Conservation (phyloP, 2,797 vertebrate species). For the Austrolebias charrua region DNA sequence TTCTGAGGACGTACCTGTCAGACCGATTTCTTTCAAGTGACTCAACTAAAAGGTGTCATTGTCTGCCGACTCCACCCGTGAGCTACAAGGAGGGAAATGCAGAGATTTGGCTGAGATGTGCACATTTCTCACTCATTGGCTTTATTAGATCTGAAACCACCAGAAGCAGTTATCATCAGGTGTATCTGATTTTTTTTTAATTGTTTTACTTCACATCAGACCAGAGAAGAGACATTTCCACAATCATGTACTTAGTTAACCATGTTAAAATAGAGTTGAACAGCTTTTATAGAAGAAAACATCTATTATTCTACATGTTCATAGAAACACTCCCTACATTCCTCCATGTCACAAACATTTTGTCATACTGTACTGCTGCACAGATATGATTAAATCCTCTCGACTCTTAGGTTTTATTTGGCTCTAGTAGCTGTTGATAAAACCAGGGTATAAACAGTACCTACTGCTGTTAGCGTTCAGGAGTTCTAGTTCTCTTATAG, state of each 20-base stretch:
- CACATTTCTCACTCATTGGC: conserved; percentile 8
- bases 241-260: no score
- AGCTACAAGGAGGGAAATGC: neutral
- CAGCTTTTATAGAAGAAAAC: neutral
- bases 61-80: conserved; percentile 45
- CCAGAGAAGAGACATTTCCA: no score
- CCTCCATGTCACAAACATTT: neutral
- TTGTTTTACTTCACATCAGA: neutral
- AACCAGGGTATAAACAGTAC: neutral
- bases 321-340: conserved; percentile 44
- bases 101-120: conserved; percentile 12
- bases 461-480: neutral
- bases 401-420: neutral
- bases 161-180: neutral
- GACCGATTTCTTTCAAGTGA: conserved; percentile 38
- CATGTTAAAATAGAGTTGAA: neutral
- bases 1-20: neutral
- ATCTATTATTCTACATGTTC: conserved; percentile 9
- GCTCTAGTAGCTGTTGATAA: conserved; percentile 5
- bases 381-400: conserved; percentile 2
- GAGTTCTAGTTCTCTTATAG: neutral
- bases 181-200: neutral
- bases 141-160: neutral
- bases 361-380: neutral
- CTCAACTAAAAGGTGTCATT: conserved; percentile 32